Evolutionary conservation across 2,888 invertebrate species (phyloP), one percentile per base, ranked within the genome.

Genomic region (Antheraea assamensis): DNA sequence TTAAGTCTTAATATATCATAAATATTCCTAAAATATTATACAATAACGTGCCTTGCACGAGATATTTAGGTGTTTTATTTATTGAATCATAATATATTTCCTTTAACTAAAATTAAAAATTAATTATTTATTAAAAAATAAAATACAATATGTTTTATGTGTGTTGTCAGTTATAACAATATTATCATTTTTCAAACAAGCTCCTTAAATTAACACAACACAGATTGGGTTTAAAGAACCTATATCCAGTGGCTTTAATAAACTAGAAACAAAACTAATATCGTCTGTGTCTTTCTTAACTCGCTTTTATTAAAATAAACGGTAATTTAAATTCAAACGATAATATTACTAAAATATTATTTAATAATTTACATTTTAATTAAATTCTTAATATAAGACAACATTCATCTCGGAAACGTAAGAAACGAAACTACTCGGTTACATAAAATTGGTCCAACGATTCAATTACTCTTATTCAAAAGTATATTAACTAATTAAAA

Each of bases 401-500:
- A 87, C 87, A 87, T 82, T 80, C 78, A 89, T 85, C 81, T 80
- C 78, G 74, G 17, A 87, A 87, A 83, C 77, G 49, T 81, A 80
- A 49, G 71, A 72, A 78, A 83, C 78, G 73, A 80, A 77, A 81
- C 81, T 90, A 91, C 87, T 83, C 79, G 81, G 85, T 93, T 93
- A 93, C 92, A 83, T 89, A 94, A 94, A 93, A 94, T 94, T 93
- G 93, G 93, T 93, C 93, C 93, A 82, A 90, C 91, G 83, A 81
- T 86, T 86, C 85, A 80, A 86, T 88, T 83, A 87, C 87, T 86
- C 83, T 68, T 70, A 70, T 70, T 58, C 30, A 73, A 70, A 42
- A 47, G 70, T 35, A 73, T 70, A 73, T 70, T 70, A 55, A 58
- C 58, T 70, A 47, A 73, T 47, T 47, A 7, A 70, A 8, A 61